Conservation (phyloP, 1,140 invertebrate species). For the honey bee (Apis mellifera) region Amel_HAv3.1 CM009935.2:11883501-11884000, state of each 20-base stretch:
- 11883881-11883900: not conserved
- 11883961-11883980: not conserved
- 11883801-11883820: slow-evolving; percentile 53
- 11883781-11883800: slow-evolving; percentile 47
- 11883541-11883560: not conserved
- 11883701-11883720: slow-evolving; percentile 15
- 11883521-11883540: not conserved
- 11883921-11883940: slow-evolving; percentile 12
- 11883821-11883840: slow-evolving; percentile 42
- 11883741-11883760: not conserved
- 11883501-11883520: too few species aligned
- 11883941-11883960: slow-evolving; percentile 7
- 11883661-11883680: slow-evolving; percentile 20
- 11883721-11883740: not conserved
- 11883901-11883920: slow-evolving; percentile 55
- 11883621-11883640: too few species aligned
- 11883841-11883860: not conserved
- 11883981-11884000: not conserved
- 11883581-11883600: not conserved
- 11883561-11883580: not conserved
- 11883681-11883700: slow-evolving; percentile 8
- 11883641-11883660: not conserved
- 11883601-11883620: not conserved
- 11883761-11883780: slow-evolving; percentile 18
- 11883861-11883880: slow-evolving; percentile 24